These are phyloP conservation scores for Dreissena rostriformis DNA, from an alignment of 1,140 invertebrate genomes.

Conservation along the genomic window DNA sequence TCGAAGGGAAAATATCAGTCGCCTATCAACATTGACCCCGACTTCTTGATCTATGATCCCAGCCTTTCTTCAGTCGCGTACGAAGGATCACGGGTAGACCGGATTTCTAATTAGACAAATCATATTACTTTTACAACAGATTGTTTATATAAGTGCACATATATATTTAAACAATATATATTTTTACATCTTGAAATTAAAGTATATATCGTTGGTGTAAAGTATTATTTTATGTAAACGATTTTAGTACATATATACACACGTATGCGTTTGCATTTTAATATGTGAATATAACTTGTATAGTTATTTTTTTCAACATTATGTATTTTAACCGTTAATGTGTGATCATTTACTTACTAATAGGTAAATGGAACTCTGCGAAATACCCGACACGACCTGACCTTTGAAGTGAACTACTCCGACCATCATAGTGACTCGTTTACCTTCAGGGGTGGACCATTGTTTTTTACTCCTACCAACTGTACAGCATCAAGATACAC, in stretches of 20 bases:
- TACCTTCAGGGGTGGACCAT: slow-evolving; percentile 95
- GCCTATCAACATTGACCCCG: slow-evolving; percentile 97
- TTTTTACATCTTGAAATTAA: too few relatives aligned
- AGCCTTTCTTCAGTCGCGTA: slow-evolving; percentile 93
- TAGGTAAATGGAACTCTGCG: slow-evolving; percentile 92
- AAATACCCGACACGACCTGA: slow-evolving; percentile 96
- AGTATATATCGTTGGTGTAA: too few relatives aligned
- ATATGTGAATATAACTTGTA: too few relatives aligned
- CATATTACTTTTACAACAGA: too few relatives aligned
- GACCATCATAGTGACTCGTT: slow-evolving; percentile 84
- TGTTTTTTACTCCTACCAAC: slow-evolving; percentile 96
- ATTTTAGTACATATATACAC: too few relatives aligned
- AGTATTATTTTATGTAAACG: too few relatives aligned
- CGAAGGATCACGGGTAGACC: slow-evolving; percentile 92
- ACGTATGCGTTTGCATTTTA: too few relatives aligned
- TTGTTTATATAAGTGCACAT: too few relatives aligned
- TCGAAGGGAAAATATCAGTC: slow-evolving; percentile 96
- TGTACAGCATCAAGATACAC: slow-evolving; percentile 91
- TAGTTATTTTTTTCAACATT: too few relatives aligned
- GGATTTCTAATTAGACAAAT: too few relatives aligned
- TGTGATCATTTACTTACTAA: slow-evolving; percentile 55
- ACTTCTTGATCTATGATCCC: slow-evolving; percentile 95
- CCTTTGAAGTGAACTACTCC: slow-evolving; percentile 93
- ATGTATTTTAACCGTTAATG: background rate
- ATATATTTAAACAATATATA: too few relatives aligned